Base-by-base conservation (phyloP, 1,140 invertebrate species). In the Eriocheir sinensis region DNA sequence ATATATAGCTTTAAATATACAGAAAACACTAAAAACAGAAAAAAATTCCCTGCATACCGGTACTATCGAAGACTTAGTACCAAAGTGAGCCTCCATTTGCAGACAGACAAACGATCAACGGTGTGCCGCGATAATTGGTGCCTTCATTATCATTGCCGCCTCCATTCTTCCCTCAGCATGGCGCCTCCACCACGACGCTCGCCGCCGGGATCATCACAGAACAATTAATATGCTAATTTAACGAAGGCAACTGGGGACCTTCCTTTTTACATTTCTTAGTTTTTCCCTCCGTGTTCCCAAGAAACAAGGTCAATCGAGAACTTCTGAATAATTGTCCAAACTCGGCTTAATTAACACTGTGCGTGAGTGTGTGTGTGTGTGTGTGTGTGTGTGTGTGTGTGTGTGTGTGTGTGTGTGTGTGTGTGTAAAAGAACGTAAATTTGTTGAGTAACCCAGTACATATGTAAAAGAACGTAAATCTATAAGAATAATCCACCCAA, bases 161-260 rank as follows among this genome's bases (percentile, higher is more conserved):
- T 12, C 38, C 36, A 0, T 27, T 38, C 38, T 34, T 27, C 53
- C 34, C 79, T 15, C 72, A 36, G 79, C 72, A 83, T 27, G 36
- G 21, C 93, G n/a, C 38, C 85, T 36, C 72, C 92, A 36, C 30
- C 32, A 40, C 92, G 27, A 40, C 85, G 9, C 41, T 41, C 32
- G 60, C 41, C 83, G 27, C 93, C 41, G 86, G 93, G 93, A 94
- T 94, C 89, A 94, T 94, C 93, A 94, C 85, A 53, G 93, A 94
- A 94, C 93, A 94, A 94, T 94, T 94, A 94, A 94, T 94, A 94
- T 94, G 93, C 93, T 94, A 94, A 94, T 94, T 89, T 92, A 60
- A 94, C 93, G 93, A 92, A 94, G 93, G 93, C 93, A 91, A 91
- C 93, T 88, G 89, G 93, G 93, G 93, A 94, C 93, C 30, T 60